These are phyloP conservation scores for Bombyx mandarina DNA, from an alignment of 1,140 invertebrate genomes.

Conservation along the genomic window DNA sequence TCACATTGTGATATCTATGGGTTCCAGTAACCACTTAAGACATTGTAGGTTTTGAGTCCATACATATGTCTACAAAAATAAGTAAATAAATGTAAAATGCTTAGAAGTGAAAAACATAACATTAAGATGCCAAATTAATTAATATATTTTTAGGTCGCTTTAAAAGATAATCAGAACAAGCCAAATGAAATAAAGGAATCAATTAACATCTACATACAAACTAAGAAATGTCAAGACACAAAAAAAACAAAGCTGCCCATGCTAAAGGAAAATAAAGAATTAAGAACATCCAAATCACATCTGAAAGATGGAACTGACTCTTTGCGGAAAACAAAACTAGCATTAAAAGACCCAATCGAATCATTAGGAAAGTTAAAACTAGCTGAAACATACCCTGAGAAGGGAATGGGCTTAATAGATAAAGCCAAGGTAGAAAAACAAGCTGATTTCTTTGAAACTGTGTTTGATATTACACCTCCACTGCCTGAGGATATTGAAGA, in stretches of 20 bases:
- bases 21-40: too few relatives aligned
- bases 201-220: constrained; percentile 23
- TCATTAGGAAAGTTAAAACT: constrained; percentile 48
- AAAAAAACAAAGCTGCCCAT: constrained; percentile 37
- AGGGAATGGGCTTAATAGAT: constrained; percentile 1
- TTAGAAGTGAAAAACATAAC: too few relatives aligned
- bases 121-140: too few relatives aligned
- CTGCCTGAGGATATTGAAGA: constrained; percentile 72
- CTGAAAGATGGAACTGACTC: too few relatives aligned
- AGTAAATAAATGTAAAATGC: too few relatives aligned
- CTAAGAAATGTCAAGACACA: constrained; percentile 30
- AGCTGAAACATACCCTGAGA: constrained; percentile 17
- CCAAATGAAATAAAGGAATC: constrained; percentile 28
- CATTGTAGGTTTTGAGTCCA: too few relatives aligned
- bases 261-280: constrained; percentile 39
- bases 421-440: background rate
- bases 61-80: too few relatives aligned
- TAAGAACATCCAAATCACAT: too few relatives aligned
- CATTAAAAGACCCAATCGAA: constrained; percentile 41
- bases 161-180: constrained; percentile 40
- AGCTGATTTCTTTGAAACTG: background rate
- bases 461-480: constrained; percentile 10
- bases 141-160: constrained; percentile 30
- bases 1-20: too few relatives aligned
- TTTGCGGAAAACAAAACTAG: constrained; percentile 27